These are phyloP conservation scores for Silurus aristotelis DNA, from an alignment of 2,797 vertebrate species.

Conservation along the genomic window DNA sequence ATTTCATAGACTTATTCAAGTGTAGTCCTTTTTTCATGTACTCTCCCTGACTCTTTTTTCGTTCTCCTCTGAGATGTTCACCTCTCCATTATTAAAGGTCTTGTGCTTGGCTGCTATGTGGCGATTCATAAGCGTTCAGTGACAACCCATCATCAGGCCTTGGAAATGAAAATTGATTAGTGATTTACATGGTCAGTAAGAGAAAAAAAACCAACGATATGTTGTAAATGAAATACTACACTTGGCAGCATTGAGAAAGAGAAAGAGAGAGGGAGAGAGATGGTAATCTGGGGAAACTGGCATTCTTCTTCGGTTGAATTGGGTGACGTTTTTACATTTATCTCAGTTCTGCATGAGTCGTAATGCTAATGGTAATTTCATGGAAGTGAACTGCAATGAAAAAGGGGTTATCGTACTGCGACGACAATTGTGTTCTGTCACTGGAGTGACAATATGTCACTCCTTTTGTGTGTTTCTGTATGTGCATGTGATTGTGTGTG, in stretches of 20 bases:
- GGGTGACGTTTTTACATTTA: constrained; percentile 98
- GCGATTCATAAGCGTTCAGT: constrained; percentile 86
- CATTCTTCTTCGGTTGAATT: constrained; percentile 96
- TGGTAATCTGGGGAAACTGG: constrained; percentile 97
- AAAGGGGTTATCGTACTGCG: constrained; percentile 95
- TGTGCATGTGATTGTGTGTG: constrained; percentile 40
- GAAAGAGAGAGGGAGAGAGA: constrained; percentile 75
- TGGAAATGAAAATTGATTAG: constrained; percentile 99
- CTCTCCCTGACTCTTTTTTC: constrained; percentile 51
- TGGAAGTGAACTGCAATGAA: constrained; percentile 97
- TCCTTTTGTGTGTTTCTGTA: constrained; percentile 67
- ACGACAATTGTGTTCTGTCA: constrained; percentile 88
- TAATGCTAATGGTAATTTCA: constrained; percentile 99
- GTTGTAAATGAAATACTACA: constrained; percentile 99
- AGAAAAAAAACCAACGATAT: constrained; percentile 99
- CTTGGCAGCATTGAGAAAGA: constrained; percentile 76
- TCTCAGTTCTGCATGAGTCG: constrained; percentile 99
- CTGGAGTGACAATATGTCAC: constrained; percentile 65
- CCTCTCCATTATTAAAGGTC: constrained; percentile 84
- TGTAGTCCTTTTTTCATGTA: constrained; percentile 38
- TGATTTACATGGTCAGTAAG: constrained; percentile 99
- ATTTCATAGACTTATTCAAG: not conserved
- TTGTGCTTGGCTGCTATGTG: constrained; percentile 78
- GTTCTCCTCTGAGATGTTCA: constrained; percentile 42
- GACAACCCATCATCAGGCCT: constrained; percentile 93